Percentiles rank a stretch among this genome's conserved stretches.
Evolutionary conservation across 2,113 vertebrate genomes (phyloP).

Genomic region (Hypocryptadius cinnamomeus): DNA sequence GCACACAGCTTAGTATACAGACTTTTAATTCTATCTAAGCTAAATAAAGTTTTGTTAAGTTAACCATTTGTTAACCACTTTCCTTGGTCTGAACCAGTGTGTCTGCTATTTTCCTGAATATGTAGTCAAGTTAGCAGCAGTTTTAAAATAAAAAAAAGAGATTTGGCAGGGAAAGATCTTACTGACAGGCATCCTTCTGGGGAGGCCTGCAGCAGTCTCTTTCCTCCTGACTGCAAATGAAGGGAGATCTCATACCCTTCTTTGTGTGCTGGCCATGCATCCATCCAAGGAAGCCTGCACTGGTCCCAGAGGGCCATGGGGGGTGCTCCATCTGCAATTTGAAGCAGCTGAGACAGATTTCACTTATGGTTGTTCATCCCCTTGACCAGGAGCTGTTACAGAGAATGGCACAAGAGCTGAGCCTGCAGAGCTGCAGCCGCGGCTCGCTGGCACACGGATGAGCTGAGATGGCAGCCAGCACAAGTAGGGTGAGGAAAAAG

Average conservation of each 20-base stretch:
- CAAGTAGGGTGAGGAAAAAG: background rate
- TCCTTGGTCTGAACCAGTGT: background rate
- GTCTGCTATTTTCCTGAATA: background rate
- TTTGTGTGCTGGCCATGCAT: background rate
- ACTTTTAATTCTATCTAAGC: background rate
- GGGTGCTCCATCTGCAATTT: background rate
- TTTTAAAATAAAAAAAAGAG: background rate
- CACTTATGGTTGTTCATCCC: fast-evolving
- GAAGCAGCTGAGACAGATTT: background rate
- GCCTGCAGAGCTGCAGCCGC: fast-evolving
- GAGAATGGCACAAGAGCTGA: background rate
- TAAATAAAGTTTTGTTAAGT: background rate
- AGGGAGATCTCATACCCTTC: background rate
- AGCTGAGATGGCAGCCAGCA: background rate
- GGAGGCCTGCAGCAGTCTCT: background rate
- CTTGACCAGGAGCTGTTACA: background rate
- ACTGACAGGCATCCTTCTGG: background rate
- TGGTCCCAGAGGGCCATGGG: background rate
- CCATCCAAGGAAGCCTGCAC: background rate
- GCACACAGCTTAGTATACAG: background rate
- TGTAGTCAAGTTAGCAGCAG: background rate
- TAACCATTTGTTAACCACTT: background rate
- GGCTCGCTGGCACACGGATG: fast-evolving
- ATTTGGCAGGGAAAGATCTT: background rate
- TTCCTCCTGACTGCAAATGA: background rate